Conservation (phyloP, 2,888 invertebrate species). For the Alitta virens region DNA sequence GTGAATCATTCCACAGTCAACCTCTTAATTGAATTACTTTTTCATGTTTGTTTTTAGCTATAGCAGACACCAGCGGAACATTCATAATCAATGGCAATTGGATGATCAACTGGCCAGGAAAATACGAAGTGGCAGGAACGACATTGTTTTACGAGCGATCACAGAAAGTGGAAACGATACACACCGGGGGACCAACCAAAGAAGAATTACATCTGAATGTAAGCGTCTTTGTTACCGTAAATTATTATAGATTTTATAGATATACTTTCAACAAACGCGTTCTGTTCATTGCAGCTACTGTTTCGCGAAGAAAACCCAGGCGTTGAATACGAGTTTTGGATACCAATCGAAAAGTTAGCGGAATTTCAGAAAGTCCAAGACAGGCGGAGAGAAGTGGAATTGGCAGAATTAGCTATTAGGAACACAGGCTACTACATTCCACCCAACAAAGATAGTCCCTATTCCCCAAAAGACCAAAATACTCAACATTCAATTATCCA, state of each 20-base stretch:
- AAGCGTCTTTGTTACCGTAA: background rate
- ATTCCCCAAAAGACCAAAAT: too few relatives aligned
- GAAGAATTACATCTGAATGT: slow-evolving; percentile 16
- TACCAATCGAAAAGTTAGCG: slow-evolving; percentile 6
- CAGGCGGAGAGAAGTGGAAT: background rate
- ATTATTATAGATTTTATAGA: background rate
- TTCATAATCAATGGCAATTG: slow-evolving; percentile 21
- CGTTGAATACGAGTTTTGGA: slow-evolving; percentile 18
- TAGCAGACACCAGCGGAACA: slow-evolving; percentile 11
- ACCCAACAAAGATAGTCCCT: too few relatives aligned
- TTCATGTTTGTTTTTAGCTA: slow-evolving; percentile 3
- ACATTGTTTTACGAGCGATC: slow-evolving; percentile 10
- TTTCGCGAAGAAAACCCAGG: slow-evolving; percentile 19
- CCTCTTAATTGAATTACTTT: too few relatives aligned
- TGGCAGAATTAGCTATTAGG: too few relatives aligned
- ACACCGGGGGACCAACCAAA: slow-evolving; percentile 12
- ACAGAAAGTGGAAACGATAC: slow-evolving; percentile 12
- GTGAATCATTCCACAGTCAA: too few relatives aligned
- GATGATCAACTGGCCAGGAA: slow-evolving; percentile 21
- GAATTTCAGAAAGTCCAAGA: background rate
- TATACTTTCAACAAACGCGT: background rate
- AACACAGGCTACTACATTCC: too few relatives aligned
- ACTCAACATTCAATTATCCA: too few relatives aligned
- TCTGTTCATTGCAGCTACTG: slow-evolving; percentile 13
- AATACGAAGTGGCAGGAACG: slow-evolving; percentile 15